Evolutionary conservation across 1,140 invertebrate species (phyloP).

Genomic region (Ganaspis sp.): DNA sequence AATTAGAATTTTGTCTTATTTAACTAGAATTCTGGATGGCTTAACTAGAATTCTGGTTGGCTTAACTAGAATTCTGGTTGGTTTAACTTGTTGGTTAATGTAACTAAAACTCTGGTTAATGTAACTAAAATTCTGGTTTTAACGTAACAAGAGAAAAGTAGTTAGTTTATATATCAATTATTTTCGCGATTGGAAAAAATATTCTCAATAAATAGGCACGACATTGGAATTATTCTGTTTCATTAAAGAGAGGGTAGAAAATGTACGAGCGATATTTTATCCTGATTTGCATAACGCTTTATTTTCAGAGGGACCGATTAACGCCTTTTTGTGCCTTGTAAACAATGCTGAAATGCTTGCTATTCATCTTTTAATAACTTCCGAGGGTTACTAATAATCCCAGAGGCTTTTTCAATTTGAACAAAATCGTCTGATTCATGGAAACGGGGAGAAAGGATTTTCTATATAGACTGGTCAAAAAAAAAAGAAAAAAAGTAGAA

Average conservation of each 20-base stretch:
- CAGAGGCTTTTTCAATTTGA: neutral
- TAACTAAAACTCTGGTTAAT: no score
- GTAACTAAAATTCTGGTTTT: no score
- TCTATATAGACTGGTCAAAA: slow-evolving; percentile 18
- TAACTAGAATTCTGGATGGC: no score
- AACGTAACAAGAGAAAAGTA: no score
- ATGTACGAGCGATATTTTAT: neutral
- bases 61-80: no score
- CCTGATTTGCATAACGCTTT: neutral
- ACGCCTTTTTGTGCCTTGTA: neutral
- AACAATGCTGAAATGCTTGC: neutral
- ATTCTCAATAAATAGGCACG: neutral
- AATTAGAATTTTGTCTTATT: no score
- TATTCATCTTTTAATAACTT: slow-evolving; percentile 18
- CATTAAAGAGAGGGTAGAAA: neutral
- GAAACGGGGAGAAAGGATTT: neutral
- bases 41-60: no score
- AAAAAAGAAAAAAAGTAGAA: neutral
- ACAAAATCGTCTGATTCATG: neutral
- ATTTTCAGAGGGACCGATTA: neutral
- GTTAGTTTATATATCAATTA: no score
- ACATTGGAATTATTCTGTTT: neutral
- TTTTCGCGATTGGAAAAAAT: no score
- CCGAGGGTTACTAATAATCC: neutral
- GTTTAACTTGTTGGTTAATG: no score